A percentile compares a stretch with the other conserved stretches of the same genome.
These are phyloP conservation scores for Hesperophylax magnus DNA, from an alignment of 1,140 invertebrate species.

Conservation along the genomic window DNA sequence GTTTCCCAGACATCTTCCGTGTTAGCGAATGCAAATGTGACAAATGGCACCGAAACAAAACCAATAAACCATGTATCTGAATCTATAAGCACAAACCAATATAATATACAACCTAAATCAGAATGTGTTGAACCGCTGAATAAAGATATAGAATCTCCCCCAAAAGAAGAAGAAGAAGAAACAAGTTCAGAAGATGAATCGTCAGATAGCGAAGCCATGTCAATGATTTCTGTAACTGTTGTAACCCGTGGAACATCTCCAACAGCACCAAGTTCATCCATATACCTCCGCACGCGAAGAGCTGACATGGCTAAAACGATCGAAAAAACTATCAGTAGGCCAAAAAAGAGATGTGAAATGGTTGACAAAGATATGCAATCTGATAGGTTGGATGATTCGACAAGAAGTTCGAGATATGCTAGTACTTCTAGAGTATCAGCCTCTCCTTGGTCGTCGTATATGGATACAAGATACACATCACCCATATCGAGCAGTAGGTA, in stretches of 20 bases:
- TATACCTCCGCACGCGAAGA: conserved; percentile 76
- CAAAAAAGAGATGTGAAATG: conserved; percentile 71
- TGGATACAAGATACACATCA: conserved; percentile 72
- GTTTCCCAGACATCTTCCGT: not conserved
- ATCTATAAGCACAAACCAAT: not conserved
- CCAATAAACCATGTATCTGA: not conserved
- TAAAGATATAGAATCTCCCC: conserved; percentile 47
- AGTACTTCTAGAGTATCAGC: conserved; percentile 71
- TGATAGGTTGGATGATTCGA: conserved; percentile 76
- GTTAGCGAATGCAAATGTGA: not conserved
- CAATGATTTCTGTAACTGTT: conserved; percentile 72
- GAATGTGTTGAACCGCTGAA: conserved; percentile 54
- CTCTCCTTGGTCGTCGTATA: conserved; percentile 77
- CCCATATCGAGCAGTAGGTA: conserved; percentile 66
- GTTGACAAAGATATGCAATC: conserved; percentile 79
- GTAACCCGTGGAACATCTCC: conserved; percentile 84
- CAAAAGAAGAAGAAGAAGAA: conserved; percentile 54
- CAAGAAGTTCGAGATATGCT: conserved; percentile 74
- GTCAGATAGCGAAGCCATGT: conserved; percentile 59
- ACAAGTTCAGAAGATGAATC: conserved; percentile 53
- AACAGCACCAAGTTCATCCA: conserved; percentile 77
- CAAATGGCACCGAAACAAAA: conserved; percentile 24
- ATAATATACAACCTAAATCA: conserved; percentile 26
- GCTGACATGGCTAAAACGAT: conserved; percentile 80
- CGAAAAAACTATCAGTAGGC: conserved; percentile 76